These are phyloP conservation scores for Bubo blakistoni DNA, from an alignment of 2,113 vertebrate species.

Conservation along the genomic window DNA sequence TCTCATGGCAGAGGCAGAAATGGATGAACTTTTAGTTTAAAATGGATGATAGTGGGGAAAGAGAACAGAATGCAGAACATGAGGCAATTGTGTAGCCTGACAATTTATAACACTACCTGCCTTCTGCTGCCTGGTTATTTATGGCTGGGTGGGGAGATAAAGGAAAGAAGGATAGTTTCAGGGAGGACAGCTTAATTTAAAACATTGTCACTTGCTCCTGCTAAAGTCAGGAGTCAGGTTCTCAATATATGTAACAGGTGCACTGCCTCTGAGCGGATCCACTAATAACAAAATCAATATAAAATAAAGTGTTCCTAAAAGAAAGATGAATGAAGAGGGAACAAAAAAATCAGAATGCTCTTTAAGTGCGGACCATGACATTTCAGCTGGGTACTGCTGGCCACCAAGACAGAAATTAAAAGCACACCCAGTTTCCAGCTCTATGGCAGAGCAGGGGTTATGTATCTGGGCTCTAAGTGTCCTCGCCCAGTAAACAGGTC, in stretches of 20 bases:
- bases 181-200: slow-evolving; percentile 62
- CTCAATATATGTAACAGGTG: slow-evolving; percentile 35
- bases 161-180: slow-evolving; percentile 49
- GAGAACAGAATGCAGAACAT: slow-evolving; percentile 60
- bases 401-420: neutral
- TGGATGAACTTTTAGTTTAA: slow-evolving; percentile 54
- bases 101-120: slow-evolving; percentile 64
- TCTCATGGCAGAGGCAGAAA: neutral
- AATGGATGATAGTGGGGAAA: slow-evolving; percentile 39
- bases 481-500: neutral
- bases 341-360: neutral
- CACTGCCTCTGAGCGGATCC: neutral
- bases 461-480: neutral
- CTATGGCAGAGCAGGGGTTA: neutral
- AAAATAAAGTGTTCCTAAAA: slow-evolving; percentile 11
- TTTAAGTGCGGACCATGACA: neutral
- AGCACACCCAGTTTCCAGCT: neutral
- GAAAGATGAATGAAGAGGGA: neutral
- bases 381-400: neutral
- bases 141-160: slow-evolving; percentile 53
- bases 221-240: slow-evolving; percentile 44
- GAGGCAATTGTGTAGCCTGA: slow-evolving; percentile 53
- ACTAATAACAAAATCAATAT: slow-evolving; percentile 49
- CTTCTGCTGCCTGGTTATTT: slow-evolving; percentile 55
- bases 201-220: slow-evolving; percentile 29